Evolutionary conservation across 1,140 invertebrate genomes (phyloP).

Genomic region (Sitobion miscanthi): DNA sequence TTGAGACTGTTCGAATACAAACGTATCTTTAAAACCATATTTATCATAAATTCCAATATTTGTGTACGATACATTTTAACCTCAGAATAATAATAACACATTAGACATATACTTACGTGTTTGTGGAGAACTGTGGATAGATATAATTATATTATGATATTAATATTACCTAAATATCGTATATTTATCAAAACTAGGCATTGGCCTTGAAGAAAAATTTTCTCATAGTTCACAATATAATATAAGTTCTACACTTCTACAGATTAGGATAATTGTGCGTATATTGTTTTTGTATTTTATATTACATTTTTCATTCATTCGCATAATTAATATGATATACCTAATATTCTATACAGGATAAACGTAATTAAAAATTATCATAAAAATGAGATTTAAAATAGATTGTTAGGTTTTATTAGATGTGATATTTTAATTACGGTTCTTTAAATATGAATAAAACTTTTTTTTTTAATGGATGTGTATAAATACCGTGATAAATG

Average conservation of each 20-base stretch:
- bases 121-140: neutral
- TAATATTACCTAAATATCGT: neutral
- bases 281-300: neutral
- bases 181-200: neutral
- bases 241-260: neutral
- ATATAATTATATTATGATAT: neutral
- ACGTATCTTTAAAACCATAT: no score
- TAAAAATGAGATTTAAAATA: neutral
- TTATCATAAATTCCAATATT: no score
- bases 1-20: no score
- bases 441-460: no score
- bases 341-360: no score
- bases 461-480: no score
- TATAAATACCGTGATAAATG: no score
- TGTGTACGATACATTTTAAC: neutral
- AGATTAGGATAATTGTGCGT: neutral
- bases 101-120: neutral
- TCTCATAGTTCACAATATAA: neutral
- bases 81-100: neutral
- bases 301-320: neutral
- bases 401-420: neutral
- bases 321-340: no score
- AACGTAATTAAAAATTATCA: neutral
- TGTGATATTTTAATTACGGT: no score
- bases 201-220: no score